Evolutionary conservation across 2,113 vertebrate genomes (phyloP).

Genomic region (Lota lota): DNA sequence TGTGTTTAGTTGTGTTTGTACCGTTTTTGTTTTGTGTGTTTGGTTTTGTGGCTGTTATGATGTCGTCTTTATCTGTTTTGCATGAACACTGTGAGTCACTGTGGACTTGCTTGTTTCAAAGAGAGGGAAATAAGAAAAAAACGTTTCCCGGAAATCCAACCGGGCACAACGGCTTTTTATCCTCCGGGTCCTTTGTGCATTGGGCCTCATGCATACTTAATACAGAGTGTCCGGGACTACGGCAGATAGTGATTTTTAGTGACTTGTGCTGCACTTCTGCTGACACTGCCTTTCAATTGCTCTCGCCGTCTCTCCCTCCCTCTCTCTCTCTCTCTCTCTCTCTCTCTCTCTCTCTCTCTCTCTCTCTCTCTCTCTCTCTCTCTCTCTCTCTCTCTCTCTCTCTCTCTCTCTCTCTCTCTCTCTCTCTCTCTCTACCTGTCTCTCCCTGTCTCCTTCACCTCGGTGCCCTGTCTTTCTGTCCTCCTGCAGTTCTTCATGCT

Average conservation of each 20-base stretch:
- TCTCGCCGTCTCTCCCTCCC: not conserved
- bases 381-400: not conserved
- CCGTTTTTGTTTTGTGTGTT: slow-evolving; percentile 1
- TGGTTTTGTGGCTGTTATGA: too few relatives aligned
- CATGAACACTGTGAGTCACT: too few relatives aligned
- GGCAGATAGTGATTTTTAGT: slow-evolving; percentile 38
- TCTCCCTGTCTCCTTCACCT: not conserved
- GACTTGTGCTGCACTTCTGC: slow-evolving; percentile 25
- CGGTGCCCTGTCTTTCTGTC: slow-evolving; percentile 18
- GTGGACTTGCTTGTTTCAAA: too few relatives aligned
- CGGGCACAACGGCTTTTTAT: too few relatives aligned
- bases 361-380: not conserved
- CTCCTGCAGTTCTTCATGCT: slow-evolving; percentile 90
- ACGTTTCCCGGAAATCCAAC: too few relatives aligned
- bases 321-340: not conserved
- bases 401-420: slow-evolving; percentile 4
- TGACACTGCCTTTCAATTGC: slow-evolving; percentile 12
- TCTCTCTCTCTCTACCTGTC: not conserved
- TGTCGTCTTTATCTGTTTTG: too few relatives aligned
- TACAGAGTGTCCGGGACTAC: slow-evolving; percentile 23
- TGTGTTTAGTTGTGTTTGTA: not conserved
- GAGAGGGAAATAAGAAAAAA: too few relatives aligned
- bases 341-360: not conserved
- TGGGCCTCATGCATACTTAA: slow-evolving; percentile 51
- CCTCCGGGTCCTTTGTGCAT: not conserved